These are phyloP conservation scores for Steromphala cineraria DNA, from an alignment of 2,888 invertebrate genomes.

Conservation along the genomic window DNA sequence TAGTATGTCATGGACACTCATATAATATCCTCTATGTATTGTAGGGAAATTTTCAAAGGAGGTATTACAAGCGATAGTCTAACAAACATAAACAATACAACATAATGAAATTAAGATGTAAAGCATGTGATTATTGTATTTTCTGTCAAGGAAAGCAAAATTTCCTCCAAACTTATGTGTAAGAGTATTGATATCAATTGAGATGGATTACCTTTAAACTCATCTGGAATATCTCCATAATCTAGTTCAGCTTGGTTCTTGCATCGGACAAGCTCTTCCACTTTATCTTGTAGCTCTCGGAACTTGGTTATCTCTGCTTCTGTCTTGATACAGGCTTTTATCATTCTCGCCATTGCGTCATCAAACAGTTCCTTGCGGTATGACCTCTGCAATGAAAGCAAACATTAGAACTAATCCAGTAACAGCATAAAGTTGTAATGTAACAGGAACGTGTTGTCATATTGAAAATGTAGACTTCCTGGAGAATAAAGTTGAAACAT, in stretches of 20 bases:
- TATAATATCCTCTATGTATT: too few species aligned
- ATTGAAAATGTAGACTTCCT: too few species aligned
- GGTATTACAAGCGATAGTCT: too few species aligned
- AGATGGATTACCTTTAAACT: slow-evolving; percentile 83
- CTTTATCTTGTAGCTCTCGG: slow-evolving; percentile 75
- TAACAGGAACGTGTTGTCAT: too few species aligned
- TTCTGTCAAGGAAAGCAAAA: too few species aligned
- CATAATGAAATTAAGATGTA: too few species aligned
- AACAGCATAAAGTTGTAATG: too few species aligned
- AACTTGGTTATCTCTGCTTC: slow-evolving; percentile 90
- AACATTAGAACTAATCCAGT: not conserved
- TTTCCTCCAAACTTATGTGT: too few species aligned
- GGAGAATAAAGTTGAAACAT: too few species aligned
- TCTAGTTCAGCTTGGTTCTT: slow-evolving; percentile 94
- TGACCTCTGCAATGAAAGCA: slow-evolving; percentile 83
- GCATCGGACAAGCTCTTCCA: slow-evolving; percentile 81
- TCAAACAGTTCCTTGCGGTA: slow-evolving; percentile 94
- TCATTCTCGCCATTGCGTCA: slow-evolving; percentile 89
- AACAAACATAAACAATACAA: too few species aligned
- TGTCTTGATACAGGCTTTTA: slow-evolving; percentile 89
- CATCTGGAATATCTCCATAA: slow-evolving; percentile 95
- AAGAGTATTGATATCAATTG: not conserved
- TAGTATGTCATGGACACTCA: not conserved
- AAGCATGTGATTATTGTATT: too few species aligned
- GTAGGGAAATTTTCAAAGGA: not conserved